These are phyloP conservation scores for Antheraea pernyi DNA, from an alignment of 1,140 invertebrate species.

Conservation along the genomic window DNA sequence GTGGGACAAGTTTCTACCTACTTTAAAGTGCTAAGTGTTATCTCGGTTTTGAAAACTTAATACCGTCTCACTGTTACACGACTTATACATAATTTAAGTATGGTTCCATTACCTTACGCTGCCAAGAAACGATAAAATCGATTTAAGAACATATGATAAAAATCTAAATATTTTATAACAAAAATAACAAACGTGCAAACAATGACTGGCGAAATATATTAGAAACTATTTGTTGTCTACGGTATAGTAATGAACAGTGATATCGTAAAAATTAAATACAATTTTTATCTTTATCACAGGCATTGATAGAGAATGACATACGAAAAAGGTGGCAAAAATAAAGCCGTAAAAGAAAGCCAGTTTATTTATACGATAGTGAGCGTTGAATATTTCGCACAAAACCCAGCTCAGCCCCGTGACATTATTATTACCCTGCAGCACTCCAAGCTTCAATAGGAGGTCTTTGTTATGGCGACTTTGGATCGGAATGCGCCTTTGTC, in stretches of 20 bases:
- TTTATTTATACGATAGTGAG: neutral
- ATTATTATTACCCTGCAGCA: slow-evolving; percentile 23
- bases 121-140: neutral
- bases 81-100: neutral
- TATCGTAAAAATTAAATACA: neutral
- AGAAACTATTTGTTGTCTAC: slow-evolving; percentile 43
- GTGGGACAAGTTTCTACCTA: slow-evolving; percentile 11
- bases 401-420: slow-evolving; percentile 7
- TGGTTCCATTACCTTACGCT: neutral
- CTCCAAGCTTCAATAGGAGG: neutral
- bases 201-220: slow-evolving; percentile 47
- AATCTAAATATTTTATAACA: slow-evolving; percentile 13
- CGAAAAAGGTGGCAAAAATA: neutral
- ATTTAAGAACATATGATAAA: slow-evolving; percentile 8
- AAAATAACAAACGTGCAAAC: neutral
- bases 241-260: too few relatives aligned
- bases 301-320: neutral
- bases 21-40: slow-evolving; percentile 16
- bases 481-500: slow-evolving; percentile 54
- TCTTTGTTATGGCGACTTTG: neutral
- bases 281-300: neutral
- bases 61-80: slow-evolving; percentile 14
- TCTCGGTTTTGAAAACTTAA: neutral
- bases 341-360: neutral
- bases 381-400: slow-evolving; percentile 10